Conservation (phyloP, 2,797 vertebrate species). For the Malacoctenus gilli region DNA sequence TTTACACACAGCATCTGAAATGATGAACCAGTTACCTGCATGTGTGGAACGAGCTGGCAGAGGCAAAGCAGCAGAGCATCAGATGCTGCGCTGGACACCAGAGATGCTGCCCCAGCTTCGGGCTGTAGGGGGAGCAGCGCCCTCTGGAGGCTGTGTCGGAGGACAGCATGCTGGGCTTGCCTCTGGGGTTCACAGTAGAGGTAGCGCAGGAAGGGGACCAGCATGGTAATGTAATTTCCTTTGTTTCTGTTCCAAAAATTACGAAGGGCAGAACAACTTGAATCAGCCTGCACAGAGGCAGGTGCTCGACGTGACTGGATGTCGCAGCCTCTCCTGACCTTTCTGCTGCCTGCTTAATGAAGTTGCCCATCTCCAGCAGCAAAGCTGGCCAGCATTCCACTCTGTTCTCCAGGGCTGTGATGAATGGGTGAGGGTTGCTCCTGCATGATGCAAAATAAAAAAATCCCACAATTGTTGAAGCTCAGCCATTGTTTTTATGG, state of each 20-base stretch:
- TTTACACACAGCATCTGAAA: no score
- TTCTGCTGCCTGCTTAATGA: conserved; percentile 84
- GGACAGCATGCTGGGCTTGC: conserved; percentile 82
- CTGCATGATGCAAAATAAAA: conserved; percentile 74
- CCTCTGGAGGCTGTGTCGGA: conserved; percentile 86
- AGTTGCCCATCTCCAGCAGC: conserved; percentile 85
- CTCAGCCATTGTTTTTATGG: no score
- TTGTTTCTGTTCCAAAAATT: conserved; percentile 76
- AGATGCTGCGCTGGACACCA: conserved; percentile 54
- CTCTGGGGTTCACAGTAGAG: conserved; percentile 92
- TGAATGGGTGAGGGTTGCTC: conserved; percentile 89
- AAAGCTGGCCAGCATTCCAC: conserved; percentile 90
- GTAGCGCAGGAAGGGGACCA: conserved; percentile 90
- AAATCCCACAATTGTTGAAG: no score
- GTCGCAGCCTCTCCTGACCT: conserved; percentile 76
- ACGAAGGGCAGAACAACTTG: no score
- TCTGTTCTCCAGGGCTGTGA: conserved; percentile 91
- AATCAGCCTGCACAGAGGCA: no score
- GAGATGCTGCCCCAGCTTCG: conserved; percentile 45
- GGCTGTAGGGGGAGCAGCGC: conserved; percentile 75
- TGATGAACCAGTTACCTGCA: conserved; percentile 91
- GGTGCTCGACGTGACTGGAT: no score
- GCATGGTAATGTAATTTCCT: conserved; percentile 81
- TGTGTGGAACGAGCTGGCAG: conserved; percentile 84
- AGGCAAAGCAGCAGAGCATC: conserved; percentile 82